These are phyloP conservation scores for Campoplex capitator DNA, from an alignment of 2,888 invertebrate genomes.

Conservation along the genomic window DNA sequence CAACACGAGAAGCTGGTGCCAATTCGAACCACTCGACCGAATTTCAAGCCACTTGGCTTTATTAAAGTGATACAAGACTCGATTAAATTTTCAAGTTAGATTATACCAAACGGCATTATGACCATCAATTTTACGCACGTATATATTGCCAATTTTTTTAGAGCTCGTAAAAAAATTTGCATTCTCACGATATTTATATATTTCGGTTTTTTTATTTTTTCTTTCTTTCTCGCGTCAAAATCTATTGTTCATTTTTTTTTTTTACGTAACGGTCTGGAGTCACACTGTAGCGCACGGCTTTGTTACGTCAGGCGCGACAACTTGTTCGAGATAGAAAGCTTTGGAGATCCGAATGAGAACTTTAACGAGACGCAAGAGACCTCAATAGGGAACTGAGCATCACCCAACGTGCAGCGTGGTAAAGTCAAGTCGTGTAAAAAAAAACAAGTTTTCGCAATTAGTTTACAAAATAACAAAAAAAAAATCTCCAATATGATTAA, in stretches of 20 bases:
- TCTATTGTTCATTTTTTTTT: not conserved
- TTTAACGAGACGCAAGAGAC: constrained; percentile 3
- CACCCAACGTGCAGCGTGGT: not conserved
- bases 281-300: not conserved
- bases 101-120: not conserved
- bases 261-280: not conserved
- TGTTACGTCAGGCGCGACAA: not conserved
- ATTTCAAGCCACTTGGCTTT: not conserved
- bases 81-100: not conserved
- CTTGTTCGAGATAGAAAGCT: not conserved
- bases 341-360: not conserved
- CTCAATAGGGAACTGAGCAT: not conserved
- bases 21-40: constrained; percentile 21
- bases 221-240: not conserved
- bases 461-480: not conserved
- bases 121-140: not conserved
- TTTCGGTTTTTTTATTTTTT: no score
- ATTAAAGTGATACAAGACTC: not conserved
- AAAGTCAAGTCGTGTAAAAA: not conserved
- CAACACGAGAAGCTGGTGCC: constrained; percentile 15
- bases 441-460: not conserved
- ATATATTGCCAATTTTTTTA: not conserved
- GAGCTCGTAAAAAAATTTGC: not conserved
- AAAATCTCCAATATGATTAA: not conserved
- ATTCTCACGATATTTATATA: not conserved